Conservation (phyloP, 2,797 vertebrate species). For the Gouania willdenowi region DNA sequence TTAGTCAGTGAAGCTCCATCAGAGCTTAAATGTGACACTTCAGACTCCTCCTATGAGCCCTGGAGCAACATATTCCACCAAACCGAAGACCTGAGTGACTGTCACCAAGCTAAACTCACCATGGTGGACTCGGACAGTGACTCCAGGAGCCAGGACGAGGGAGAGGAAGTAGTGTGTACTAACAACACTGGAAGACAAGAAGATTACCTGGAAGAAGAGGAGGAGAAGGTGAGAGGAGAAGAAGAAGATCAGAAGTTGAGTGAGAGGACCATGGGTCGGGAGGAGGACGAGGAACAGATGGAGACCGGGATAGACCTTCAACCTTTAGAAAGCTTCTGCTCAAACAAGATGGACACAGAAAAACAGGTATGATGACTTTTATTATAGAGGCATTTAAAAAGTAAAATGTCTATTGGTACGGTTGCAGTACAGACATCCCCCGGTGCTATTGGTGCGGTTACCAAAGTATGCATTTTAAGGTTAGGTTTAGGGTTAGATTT, state of each 20-base stretch:
- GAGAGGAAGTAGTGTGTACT: no score
- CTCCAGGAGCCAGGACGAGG: no score
- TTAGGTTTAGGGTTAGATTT: no score
- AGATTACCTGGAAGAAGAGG: neutral
- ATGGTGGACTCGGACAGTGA: constrained; percentile 64
- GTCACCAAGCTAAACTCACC: constrained; percentile 62
- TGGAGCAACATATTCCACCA: constrained; percentile 11
- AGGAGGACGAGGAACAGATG: constrained; percentile 30
- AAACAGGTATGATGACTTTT: constrained; percentile 23
- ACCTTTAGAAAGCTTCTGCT: no score
- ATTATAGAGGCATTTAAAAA: no score
- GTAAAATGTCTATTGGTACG: no score
- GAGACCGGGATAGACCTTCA: no score
- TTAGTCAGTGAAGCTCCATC: constrained; percentile 8
- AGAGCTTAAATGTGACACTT: no score
- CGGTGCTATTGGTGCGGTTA: no score
- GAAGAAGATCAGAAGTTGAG: constrained; percentile 1
- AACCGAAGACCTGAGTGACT: constrained; percentile 52
- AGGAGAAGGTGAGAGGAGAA: neutral
- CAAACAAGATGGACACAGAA: no score
- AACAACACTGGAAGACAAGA: neutral
- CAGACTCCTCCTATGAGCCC: neutral
- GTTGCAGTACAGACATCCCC: no score
- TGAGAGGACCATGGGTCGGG: neutral
- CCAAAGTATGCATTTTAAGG: no score